Conservation (phyloP, 1,140 invertebrate species). For the Micrasema minimum region DNA sequence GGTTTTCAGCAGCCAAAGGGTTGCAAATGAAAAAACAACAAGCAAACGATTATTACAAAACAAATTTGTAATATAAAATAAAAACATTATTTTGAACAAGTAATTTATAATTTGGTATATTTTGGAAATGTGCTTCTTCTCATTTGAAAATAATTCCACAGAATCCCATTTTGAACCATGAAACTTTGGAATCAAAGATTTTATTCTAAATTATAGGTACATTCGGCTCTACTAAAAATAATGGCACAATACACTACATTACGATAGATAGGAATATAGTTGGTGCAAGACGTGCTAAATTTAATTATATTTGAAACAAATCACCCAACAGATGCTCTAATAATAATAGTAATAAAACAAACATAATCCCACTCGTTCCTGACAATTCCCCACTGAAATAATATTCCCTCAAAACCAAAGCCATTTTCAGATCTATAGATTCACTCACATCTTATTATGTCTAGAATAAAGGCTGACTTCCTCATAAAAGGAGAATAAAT, state of each 20-base stretch:
- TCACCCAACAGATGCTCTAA: slow-evolving; percentile 33
- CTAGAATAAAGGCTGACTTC: not conserved
- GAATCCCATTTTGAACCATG: slow-evolving; percentile 16
- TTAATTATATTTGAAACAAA: slow-evolving; percentile 34
- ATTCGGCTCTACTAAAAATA: slow-evolving; percentile 43
- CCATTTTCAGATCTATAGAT: slow-evolving; percentile 8
- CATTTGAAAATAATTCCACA: slow-evolving; percentile 9
- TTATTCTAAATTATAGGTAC: slow-evolving; percentile 35
- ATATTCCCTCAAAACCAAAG: no score
- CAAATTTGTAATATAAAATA: slow-evolving; percentile 26
- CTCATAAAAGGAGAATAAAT: not conserved
- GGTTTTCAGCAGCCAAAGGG: not conserved
- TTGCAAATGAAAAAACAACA: not conserved
- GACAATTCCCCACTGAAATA: no score
- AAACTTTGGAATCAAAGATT: slow-evolving; percentile 34
- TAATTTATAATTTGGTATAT: slow-evolving; percentile 26
- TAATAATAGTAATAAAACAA: slow-evolving; percentile 21
- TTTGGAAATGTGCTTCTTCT: slow-evolving; percentile 28
- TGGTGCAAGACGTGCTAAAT: slow-evolving; percentile 39
- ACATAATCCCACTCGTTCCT: not conserved
- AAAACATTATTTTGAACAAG: not conserved
- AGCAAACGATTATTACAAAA: slow-evolving; percentile 20
- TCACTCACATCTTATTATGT: no score
- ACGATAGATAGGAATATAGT: slow-evolving; percentile 38
- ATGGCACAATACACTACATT: slow-evolving; percentile 36